Base-by-base conservation (phyloP, 2,113 vertebrate genomes). In the Ceyx cyanopectus region DNA sequence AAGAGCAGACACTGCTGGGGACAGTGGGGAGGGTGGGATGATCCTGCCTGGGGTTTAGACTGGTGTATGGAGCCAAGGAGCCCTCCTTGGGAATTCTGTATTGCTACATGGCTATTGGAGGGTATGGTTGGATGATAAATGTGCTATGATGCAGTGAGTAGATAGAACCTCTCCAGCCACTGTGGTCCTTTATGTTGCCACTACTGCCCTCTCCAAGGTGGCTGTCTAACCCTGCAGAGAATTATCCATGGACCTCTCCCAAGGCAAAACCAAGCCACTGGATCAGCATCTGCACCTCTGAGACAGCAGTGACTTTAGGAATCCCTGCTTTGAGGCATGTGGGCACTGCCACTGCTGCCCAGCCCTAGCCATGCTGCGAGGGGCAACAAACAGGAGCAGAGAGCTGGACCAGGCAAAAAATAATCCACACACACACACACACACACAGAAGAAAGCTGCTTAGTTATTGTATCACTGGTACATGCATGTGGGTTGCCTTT, bases 261-360 rank as follows among this genome's bases (percentile, higher is more conserved):
- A 4, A 26, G 48, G 54, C 63, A 80, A 18, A 37, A 60, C 0
- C 0, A 0, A 85, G 34, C 54, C 22, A 6, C 18, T 19, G 60
- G 32, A 24, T 69, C 56, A 1, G 61, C 41, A 43, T 48, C 76
- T 2, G 0, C 1, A 3, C 16, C 34, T 57, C 18, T 0, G 1
- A 37, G 62, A 76, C 60, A 62, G 51, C 4, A 30, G 14, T 50
- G 46, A 30, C 65, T 88, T 62, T 32, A 54, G 61, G 61, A 29
- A 41, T 27, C 24, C 61, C 17, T 41, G 37, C 61, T 41, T 26
- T 63, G 17, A 18, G 37, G 16, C 15, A 5, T 23, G 23, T 43
- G 18, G 7, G 13, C 84, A 41, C 85, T 89, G 65, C 27, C 6
- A 1, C 3, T 11, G 54, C 63, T 34, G 12, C 56, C 26, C 45